Percentiles rank a stretch among this genome's conserved stretches.
These are phyloP conservation scores for Eristalinus sepulchralis DNA, from an alignment of 2,888 invertebrate species.

Conservation along the genomic window DNA sequence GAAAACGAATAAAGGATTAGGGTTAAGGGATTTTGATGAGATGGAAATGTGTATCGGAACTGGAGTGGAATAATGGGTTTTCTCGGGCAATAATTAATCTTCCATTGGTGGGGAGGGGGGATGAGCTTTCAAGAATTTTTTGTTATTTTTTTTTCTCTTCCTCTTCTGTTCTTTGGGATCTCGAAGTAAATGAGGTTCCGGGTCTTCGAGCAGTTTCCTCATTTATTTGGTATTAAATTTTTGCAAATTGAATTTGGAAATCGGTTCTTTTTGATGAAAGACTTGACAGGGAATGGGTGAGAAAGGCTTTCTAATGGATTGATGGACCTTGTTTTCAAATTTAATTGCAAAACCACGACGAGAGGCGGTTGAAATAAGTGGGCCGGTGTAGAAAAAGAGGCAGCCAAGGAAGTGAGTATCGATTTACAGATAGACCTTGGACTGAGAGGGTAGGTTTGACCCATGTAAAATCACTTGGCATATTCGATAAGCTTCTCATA, in stretches of 20 bases:
- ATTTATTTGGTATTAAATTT: neutral
- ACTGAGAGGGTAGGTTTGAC: no score
- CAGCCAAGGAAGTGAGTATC: no score
- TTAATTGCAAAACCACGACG: no score
- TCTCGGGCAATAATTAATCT: constrained; percentile 59
- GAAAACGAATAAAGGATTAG: constrained; percentile 56
- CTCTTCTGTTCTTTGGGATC: neutral
- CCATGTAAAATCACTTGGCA: no score
- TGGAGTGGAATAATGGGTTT: constrained; percentile 69
- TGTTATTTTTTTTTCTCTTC: neutral
- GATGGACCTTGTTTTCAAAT: no score
- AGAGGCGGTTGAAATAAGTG: no score
- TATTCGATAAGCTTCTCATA: no score
- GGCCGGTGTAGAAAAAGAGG: no score
- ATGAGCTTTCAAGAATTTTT: constrained; percentile 7
- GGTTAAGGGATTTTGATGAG: constrained; percentile 49
- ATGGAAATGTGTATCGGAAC: constrained; percentile 62
- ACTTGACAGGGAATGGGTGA: neutral
- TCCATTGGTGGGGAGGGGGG: constrained; percentile 34
- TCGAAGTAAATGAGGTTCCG: neutral
- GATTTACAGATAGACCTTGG: no score
- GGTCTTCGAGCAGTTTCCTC: neutral
- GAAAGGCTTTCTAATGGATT: neutral
- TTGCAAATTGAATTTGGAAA: neutral
- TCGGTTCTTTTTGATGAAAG: neutral